These are phyloP conservation scores for Cyprinodon tularosa DNA, from an alignment of 2,113 vertebrate species.

Conservation along the genomic window DNA sequence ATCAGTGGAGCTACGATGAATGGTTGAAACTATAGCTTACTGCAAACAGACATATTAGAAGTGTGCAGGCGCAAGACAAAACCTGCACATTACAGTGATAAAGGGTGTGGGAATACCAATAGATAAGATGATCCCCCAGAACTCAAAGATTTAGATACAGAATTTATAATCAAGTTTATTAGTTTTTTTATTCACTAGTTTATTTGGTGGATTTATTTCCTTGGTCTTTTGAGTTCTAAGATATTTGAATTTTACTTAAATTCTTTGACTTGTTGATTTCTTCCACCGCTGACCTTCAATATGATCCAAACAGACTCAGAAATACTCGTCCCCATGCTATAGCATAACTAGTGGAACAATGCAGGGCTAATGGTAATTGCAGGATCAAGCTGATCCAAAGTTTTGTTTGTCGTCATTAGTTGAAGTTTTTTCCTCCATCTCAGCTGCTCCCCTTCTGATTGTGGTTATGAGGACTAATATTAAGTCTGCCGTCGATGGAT, in stretches of 20 bases:
- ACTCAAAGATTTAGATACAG: too few relatives aligned
- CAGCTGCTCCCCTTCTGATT: slow-evolving; percentile 18
- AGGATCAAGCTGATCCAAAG: slow-evolving; percentile 52
- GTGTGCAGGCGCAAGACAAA: too few relatives aligned
- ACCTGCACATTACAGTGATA: too few relatives aligned
- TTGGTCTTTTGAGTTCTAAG: neutral
- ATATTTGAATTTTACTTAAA: neutral
- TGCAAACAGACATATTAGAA: too few relatives aligned
- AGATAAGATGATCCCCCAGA: too few relatives aligned
- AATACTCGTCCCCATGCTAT: slow-evolving; percentile 25
- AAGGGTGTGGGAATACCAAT: too few relatives aligned
- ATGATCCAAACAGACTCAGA: neutral
- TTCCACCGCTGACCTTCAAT: neutral
- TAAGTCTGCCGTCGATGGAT: slow-evolving; percentile 8
- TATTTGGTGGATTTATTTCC: neutral
- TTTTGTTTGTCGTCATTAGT: slow-evolving; percentile 61
- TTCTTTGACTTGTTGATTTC: neutral
- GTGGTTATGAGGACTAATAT: slow-evolving; percentile 14
- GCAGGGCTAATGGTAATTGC: slow-evolving; percentile 68
- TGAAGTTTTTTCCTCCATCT: slow-evolving; percentile 21
- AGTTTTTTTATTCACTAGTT: neutral
- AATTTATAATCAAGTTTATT: neutral
- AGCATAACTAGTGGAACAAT: slow-evolving; percentile 58
- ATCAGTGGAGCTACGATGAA: too few relatives aligned
- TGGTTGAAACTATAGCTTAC: too few relatives aligned